Percentiles rank a stretch among this genome's conserved stretches.
These are phyloP conservation scores for Exephanes ischioxanthus DNA, from an alignment of 2,888 invertebrate species.

Conservation along the genomic window DNA sequence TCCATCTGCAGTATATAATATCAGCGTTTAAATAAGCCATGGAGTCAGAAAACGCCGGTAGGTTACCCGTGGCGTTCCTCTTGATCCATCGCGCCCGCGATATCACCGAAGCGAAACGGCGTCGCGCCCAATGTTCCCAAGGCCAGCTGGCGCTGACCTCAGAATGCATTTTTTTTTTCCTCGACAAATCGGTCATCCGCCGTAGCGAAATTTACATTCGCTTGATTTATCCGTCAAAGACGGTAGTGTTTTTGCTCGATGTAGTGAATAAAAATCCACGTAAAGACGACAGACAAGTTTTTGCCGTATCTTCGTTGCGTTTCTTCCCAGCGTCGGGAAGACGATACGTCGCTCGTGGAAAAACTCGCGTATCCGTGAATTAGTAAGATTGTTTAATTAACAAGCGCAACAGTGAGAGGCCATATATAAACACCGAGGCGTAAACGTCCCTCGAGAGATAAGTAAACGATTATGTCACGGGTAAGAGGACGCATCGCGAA, in stretches of 20 bases:
- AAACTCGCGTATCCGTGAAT: neutral
- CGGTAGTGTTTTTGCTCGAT: neutral
- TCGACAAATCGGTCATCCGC: conserved; percentile 25
- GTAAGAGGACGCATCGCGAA: neutral
- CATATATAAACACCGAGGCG: neutral
- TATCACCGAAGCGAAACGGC: neutral
- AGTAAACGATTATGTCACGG: neutral
- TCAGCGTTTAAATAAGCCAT: neutral
- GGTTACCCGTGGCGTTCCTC: neutral
- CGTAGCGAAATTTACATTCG: conserved; percentile 1
- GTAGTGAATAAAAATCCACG: neutral
- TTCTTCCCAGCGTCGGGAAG: neutral
- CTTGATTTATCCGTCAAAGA: conserved; percentile 20
- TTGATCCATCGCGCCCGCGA: neutral
- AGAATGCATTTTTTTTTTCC: conserved; percentile 1
- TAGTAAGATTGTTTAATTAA: neutral
- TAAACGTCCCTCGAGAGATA: neutral
- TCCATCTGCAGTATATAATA: neutral
- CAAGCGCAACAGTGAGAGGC: neutral
- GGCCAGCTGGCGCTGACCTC: neutral
- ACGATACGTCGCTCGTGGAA: neutral
- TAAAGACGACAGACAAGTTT: neutral
- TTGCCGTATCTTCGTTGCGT: neutral
- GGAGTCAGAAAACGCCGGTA: neutral
- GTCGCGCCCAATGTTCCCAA: neutral